Evolutionary conservation across 2,797 vertebrate species (phyloP), one percentile per base, ranked within the genome.

Genomic region (Mastacembelus armatus): DNA sequence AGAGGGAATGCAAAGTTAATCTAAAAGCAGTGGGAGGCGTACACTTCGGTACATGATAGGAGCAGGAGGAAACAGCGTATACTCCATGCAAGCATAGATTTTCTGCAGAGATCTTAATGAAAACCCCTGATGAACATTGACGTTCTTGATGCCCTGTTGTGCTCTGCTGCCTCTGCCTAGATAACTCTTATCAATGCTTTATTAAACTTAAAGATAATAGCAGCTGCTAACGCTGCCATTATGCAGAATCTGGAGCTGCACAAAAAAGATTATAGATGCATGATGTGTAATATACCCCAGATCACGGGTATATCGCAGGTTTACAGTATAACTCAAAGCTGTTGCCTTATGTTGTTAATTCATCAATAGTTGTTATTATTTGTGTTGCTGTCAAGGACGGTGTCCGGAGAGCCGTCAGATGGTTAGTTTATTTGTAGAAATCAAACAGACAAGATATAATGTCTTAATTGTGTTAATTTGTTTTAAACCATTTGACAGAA

Each of bases 91-190:
- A 68, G 68, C 12, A 7, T 38, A 36, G 71, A 64, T 85, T 78
- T 85, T 87, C 81, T 74, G 62, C 58, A 59, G 60, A 66, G 83
- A 87, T 84, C 73, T 78, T 87, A 88, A 90, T 88, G 86, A 87
- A 88, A 86, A 84, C 73, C 80, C 47, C 69, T 66, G 59, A 75
- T 55, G 79, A 89, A 80, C 55, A 65, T 78, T 81, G 84, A 89
- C 83, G 63, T 76, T 58, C 67, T 60, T 56, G 77, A 79, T 86
- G 75, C 61, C 78, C 81, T 58, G 78, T 66, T 80, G 78, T 74
- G 86, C 87, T 80, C 58, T 4, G 26, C 81, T 72, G 85, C 77
- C 12, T 85, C 65, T 74, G 56, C 61, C 60, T 4, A 59, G 81
- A 90, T 84, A 88, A 75, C 68, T 68, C 62, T 83, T 63, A 67